Base-by-base conservation (phyloP, 2,888 invertebrate genomes). In the Nomada lathburiana region DNA sequence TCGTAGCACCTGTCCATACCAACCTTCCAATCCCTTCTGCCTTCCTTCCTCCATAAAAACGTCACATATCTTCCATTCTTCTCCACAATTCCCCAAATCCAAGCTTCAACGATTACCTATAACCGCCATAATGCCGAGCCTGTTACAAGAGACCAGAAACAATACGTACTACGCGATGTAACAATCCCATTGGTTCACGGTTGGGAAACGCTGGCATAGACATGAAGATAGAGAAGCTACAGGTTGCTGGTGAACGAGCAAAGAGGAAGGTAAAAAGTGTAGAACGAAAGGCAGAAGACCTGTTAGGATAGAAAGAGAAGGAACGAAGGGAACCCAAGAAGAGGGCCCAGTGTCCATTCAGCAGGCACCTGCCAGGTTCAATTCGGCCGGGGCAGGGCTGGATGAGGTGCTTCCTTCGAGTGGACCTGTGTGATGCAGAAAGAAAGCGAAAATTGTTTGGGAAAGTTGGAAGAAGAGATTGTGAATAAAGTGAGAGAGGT, bases 351-450 rank as follows among this genome's bases (percentile, higher is more conserved):
- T 84, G 86, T 87, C 83, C 88, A 89, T 89, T 90, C 87, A 89
- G 89, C 86, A 86, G 87, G 87, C 89, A 89, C 89, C 90, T 89
- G 90, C 89, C 89, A 87, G 83, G 87, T 89, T 89, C 84, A 89
- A 90, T 90, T 90, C 86, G 76, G 76, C 67, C 87, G 78, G 84
- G 80, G 82, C 88, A 77, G 76, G 52, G 71, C 77, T 76, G 76
- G 82, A 72, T 74, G 77, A 36, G 70, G 55, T 59, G 67, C 76
- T 67, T 74, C 82, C 62, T 67, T 69, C 70, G 75, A 36, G 42
- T 62, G 65, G 60, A 57, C 53, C 60, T 52, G 50, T 52, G 26
- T 59, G 62, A 73, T 55, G 64, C 60, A 62, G 71, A 80, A 44
- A 76, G 81, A 69, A 62, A 67, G 50, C 57, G 52, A 77, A 23